Evolutionary conservation across 2,797 vertebrate species (phyloP).

Genomic region (Knipowitschia caucasica): DNA sequence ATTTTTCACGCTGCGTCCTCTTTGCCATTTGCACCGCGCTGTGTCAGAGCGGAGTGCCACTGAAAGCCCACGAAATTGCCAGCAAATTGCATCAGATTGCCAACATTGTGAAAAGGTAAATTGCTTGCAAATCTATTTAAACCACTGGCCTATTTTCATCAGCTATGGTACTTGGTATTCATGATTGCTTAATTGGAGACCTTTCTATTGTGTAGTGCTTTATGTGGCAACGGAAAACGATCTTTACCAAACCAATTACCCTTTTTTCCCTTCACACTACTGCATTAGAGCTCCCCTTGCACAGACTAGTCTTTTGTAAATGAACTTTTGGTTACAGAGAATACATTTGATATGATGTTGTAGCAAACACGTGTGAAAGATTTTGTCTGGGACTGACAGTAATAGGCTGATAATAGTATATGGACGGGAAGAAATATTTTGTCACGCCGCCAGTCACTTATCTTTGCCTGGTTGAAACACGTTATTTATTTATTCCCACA

Average conservation of each 20-base stretch:
- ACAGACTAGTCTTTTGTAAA: slow-evolving; percentile 99
- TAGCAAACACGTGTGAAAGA: slow-evolving; percentile 85
- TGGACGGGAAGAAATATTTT: slow-evolving; percentile 92
- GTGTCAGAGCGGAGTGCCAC: slow-evolving; percentile 99
- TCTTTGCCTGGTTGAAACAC: slow-evolving; percentile 28
- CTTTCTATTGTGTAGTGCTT: slow-evolving; percentile 99
- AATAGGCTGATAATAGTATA: slow-evolving; percentile 89
- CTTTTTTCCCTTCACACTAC: slow-evolving; percentile 91
- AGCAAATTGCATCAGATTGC: slow-evolving; percentile 99
- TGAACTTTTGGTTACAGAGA: slow-evolving; percentile 99
- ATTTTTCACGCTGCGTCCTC: slow-evolving; percentile 98
- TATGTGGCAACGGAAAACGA: slow-evolving; percentile 99
- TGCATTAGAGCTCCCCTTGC: slow-evolving; percentile 99
- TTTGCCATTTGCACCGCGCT: slow-evolving; percentile 99
- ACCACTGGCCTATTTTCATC: slow-evolving; percentile 99
- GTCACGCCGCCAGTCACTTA: slow-evolving; percentile 91
- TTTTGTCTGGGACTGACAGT: slow-evolving; percentile 83
- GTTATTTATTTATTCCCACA: neutral
- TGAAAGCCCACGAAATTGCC: slow-evolving; percentile 99
- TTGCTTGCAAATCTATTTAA: slow-evolving; percentile 99
- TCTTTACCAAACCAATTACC: slow-evolving; percentile 99
- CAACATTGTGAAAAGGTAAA: slow-evolving; percentile 99
- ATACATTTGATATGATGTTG: slow-evolving; percentile 97
- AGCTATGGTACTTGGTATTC: slow-evolving; percentile 99
- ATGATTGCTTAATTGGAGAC: slow-evolving; percentile 99